Conservation (phyloP, 2,113 vertebrate genomes). For the Scolopax mira region DNA sequence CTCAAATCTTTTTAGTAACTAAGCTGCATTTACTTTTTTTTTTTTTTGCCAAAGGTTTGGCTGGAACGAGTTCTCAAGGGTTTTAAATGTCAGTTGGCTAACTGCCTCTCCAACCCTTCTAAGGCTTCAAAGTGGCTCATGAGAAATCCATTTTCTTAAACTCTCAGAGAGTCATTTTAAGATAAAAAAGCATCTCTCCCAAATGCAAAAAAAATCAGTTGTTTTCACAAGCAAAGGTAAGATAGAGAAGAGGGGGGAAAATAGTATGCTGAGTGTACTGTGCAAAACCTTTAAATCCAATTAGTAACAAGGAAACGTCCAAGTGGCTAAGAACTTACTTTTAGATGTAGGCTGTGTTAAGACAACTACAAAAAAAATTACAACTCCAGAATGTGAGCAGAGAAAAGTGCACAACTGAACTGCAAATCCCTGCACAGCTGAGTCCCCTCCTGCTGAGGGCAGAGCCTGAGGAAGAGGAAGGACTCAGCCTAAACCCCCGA, state of each 20-base stretch:
- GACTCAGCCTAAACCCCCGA: not conserved
- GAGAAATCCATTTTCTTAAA: conserved; percentile 15
- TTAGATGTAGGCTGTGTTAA: not conserved
- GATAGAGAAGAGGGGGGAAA: not conserved
- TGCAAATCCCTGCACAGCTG: not conserved
- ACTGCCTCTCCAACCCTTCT: conserved; percentile 6
- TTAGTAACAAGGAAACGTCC: conserved; percentile 5
- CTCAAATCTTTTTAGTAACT: not conserved
- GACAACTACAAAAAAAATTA: not conserved
- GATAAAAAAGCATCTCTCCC: not conserved
- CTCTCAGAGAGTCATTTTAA: not conserved
- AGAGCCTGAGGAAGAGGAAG: not conserved
- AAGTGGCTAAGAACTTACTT: not conserved
- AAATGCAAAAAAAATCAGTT: not conserved
- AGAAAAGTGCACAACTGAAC: not conserved
- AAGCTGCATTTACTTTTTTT: not conserved
- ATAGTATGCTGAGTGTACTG: not conserved
- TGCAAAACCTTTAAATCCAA: conserved; percentile 17
- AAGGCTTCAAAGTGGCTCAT: not conserved
- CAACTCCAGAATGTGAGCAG: not conserved
- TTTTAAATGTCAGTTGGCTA: conserved; percentile 36
- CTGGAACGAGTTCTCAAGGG: conserved; percentile 22
- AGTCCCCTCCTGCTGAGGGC: not conserved
- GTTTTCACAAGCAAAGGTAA: not conserved
- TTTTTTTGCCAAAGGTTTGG: not conserved